These are phyloP conservation scores for Choreutis nemorana DNA, from an alignment of 2,888 invertebrate genomes.

Conservation along the genomic window DNA sequence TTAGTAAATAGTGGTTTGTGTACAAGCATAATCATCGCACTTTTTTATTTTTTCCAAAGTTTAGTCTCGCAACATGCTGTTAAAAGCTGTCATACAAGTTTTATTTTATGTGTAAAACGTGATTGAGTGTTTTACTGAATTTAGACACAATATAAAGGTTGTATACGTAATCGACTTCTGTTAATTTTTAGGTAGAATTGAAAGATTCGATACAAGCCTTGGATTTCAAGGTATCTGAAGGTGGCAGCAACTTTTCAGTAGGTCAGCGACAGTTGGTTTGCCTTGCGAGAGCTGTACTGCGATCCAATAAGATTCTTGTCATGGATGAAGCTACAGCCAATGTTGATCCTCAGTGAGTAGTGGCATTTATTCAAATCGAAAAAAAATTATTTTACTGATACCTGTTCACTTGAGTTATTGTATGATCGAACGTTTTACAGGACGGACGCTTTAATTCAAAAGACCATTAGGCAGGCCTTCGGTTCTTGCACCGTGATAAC, in stretches of 20 bases:
- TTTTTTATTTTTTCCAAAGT: neutral
- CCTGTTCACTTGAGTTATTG: too few species aligned
- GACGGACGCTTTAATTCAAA: constrained; percentile 80
- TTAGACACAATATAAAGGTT: too few species aligned
- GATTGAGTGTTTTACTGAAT: neutral
- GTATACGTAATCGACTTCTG: too few species aligned
- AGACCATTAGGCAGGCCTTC: constrained; percentile 81
- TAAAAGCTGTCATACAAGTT: too few species aligned
- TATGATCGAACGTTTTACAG: too few species aligned
- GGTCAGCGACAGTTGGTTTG: constrained; percentile 85
- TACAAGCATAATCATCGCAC: neutral
- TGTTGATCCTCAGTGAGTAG: constrained; percentile 68
- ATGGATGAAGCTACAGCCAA: constrained; percentile 69
- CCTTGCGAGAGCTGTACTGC: constrained; percentile 78
- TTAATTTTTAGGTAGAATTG: constrained; percentile 75
- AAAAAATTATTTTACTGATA: too few species aligned
- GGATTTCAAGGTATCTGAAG: constrained; percentile 74
- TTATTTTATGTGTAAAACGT: too few species aligned
- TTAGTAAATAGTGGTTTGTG: too few species aligned
- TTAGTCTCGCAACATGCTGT: too few species aligned
- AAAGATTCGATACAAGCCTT: constrained; percentile 73
- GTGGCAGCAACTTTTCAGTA: constrained; percentile 79
- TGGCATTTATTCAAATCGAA: too few species aligned
- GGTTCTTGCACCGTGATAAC: constrained; percentile 84
- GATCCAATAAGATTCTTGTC: constrained; percentile 74